Percentiles rank a stretch among this genome's conserved stretches.
Evolutionary conservation across 2,797 vertebrate species (phyloP).

Genomic region (Characodon lateralis): DNA sequence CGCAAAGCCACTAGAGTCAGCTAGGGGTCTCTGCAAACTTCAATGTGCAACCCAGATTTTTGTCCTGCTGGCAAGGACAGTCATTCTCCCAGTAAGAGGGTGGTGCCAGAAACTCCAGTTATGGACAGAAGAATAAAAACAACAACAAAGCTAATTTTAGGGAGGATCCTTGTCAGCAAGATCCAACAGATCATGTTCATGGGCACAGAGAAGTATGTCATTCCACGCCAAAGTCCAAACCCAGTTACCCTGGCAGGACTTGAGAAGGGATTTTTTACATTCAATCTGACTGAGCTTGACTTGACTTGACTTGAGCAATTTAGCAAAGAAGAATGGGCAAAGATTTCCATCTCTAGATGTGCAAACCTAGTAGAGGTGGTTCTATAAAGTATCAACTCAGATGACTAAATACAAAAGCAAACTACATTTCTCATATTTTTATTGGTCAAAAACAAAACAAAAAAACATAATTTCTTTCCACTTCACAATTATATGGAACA

Average conservation of each 20-base stretch:
- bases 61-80: neutral
- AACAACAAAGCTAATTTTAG: neutral
- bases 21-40: neutral
- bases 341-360: neutral
- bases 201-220: neutral
- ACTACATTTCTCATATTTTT: neutral
- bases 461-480: neutral
- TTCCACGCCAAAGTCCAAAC: neutral
- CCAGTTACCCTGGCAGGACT: no score
- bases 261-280: no score
- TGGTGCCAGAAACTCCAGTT: neutral
- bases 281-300: no score
- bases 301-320: neutral
- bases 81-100: neutral
- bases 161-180: neutral
- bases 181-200: neutral
- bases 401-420: no score
- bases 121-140: neutral
- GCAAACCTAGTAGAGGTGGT: no score
- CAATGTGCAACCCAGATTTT: neutral
- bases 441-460: neutral
- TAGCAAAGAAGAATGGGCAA: neutral
- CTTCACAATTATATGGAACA: neutral
- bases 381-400: no score
- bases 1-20: neutral